phyloP scores from a whole-genome alignment of 2,888 invertebrate genomes.

The Galerucella nymphaeae region DNA sequence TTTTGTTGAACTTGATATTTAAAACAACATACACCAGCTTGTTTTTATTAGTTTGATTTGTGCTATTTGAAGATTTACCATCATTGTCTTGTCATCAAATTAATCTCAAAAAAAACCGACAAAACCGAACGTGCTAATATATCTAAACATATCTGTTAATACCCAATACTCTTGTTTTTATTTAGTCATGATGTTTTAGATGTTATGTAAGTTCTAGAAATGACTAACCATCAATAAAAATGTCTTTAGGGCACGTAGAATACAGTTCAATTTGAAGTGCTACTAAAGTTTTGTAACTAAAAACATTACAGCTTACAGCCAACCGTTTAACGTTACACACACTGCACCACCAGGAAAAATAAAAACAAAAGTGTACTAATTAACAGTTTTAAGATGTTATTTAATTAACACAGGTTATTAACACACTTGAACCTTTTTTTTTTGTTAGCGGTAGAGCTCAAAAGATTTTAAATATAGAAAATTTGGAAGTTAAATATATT shows the following conservation, averaged over 20 bases:
- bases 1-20: neutral
- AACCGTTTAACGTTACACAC: neutral
- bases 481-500: constrained; percentile 50
- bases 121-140: constrained; percentile 5
- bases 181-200: neutral
- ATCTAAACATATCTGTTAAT: neutral
- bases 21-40: neutral
- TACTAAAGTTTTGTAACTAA: too few relatives aligned
- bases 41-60: neutral
- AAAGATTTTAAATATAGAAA: constrained; percentile 51
- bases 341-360: neutral
- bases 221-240: neutral
- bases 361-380: constrained; percentile 11
- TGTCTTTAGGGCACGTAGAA: neutral
- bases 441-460: constrained; percentile 51
- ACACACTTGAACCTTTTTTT: constrained; percentile 53
- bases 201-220: neutral
- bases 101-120: neutral
- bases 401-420: constrained; percentile 49
- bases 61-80: neutral
- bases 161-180: neutral
- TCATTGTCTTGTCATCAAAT: neutral
- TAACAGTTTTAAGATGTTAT: constrained; percentile 1
- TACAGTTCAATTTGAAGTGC: too few relatives aligned
- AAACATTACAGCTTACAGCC: neutral